Evolutionary conservation across 1,140 invertebrate species (phyloP), one percentile per base, ranked within the genome.

Genomic region (Aporrectodea caliginosa): DNA sequence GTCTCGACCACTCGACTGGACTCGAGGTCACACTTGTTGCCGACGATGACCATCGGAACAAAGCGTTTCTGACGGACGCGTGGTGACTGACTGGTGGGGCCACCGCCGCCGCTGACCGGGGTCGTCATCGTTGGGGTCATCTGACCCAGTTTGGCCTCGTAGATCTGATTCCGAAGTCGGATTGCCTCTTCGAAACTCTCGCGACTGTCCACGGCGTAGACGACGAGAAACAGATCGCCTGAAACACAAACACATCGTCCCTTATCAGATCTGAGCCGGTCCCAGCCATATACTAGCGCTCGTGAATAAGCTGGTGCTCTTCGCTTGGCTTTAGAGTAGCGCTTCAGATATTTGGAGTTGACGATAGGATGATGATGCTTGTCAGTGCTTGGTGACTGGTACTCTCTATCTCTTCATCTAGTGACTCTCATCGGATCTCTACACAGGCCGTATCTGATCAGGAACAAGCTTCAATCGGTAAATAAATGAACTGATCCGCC

Each of bases 121-220:
- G 82, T 85, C 83, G 90, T 72, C 90, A 22, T 90, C 79, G 16
- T 81, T 77, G 69, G 58, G 78, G 34, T 80, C 74, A 69, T 79
- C 75, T 78, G 83, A 68, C 77, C 78, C 43, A 58, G 43, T 79
- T 86, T 85, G 35, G 82, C 82, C 85, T 94, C 93, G 73, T 94
- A 85, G 83, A 95, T 94, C 86, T 94, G 93, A 82, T 95, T 93
- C 68, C 93, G 89, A 72, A 95, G 90, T 70, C 92, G 90, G 78
- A 93, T 92, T 14, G 93, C 93, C 87, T 94, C 93, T 82, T 94
- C 92, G 84, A 94, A 95, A 0, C 93, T 94, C 84, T 94, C 93
- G n/a, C 92, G 90, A 82, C 92, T 92, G 84, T 94, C 93, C 91
- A 95, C 92, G 83, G 93, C 92, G 86, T 94, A 95, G 6, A 95